Evolutionary conservation across 1,140 invertebrate species (phyloP), one percentile per base, ranked within the genome.

Genomic region (Microplitis mediator): DNA sequence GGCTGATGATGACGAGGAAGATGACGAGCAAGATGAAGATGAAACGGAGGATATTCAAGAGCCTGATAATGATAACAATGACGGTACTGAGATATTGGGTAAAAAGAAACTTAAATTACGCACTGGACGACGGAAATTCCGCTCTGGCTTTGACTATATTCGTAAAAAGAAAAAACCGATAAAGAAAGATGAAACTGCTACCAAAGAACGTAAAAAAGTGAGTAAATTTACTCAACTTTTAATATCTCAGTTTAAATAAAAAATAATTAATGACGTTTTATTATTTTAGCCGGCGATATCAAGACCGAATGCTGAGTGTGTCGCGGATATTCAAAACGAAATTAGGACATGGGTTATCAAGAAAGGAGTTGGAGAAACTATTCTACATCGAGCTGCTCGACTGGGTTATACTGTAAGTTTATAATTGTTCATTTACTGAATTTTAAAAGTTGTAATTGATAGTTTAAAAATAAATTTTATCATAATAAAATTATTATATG

Each of bases 321-420:
- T 90, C 14, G 90, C 93, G 76, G 94, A 95, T 85, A 92, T 95
- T 73, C 92, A 92, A 74, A 91, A 91, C 72, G 95, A 97, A 87
- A 94, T 97, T 58, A 94, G 96, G 84, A 91, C 92, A 62, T 94
- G 96, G 92, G 94, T 97, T 69, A 91, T 97, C 60, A 98, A 97
- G 83, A 97, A 97, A 84, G 95, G 95, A 16, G 91, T 97, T 11
- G 97, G 97, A 11, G 96, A 98, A 85, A 97, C 95, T 0, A 90
- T 95, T 73, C 88, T 98, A 58, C 96, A 98, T 82, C 90, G 95
- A 79, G 95, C 96, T 65, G 95, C 96, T 9, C 90, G 95, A 79
- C 90, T 95, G 56, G 95, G 95, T 60, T 94, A 95, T 80, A 93
- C 93, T 82, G 94, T 96, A 88, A 90, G 90, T 85, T 32, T 16